Evolutionary conservation across 2,113 vertebrate genomes (phyloP), one percentile per base, ranked within the genome.

Genomic region (Psittacula cyanocephala): DNA sequence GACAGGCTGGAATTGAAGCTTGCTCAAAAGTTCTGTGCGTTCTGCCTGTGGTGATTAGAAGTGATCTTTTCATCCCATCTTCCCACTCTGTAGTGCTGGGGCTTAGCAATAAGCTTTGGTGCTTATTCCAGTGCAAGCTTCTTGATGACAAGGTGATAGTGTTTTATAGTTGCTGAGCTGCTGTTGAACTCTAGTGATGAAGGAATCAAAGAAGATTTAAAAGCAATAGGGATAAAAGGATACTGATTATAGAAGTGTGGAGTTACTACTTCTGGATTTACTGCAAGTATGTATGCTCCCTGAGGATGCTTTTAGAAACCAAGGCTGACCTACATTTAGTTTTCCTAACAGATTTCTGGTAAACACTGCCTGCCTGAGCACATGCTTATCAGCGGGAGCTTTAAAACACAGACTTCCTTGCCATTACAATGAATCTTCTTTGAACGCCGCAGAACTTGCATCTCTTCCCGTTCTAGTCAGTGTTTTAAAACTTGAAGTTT

Each of bases 311-410:
- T 92, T 86, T 67, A 55, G 69, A 77, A 81, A 35, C 33, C 17
- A 10, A 43, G 22, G 8, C 80, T 91, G 89, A 76, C 44, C 69
- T 93, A 70, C 14, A 31, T 77, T 23, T 79, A 70, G 6, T 50
- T 94, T 88, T 49, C 53, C 17, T 43, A 9, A 81, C 70, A 68
- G 59, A 20, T 19, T 64, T 86, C 43, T 17, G 8, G 50, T 86
- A 52, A 68, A 50, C 28, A 27, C 16, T 33, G 37, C 2, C 6
- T 76, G 63, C 15, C 67, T 75, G 14, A 88, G 64, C 35, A 64
- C 18, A 10, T 1, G 0, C 11, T 77, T 12, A 37, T 69, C 67
- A 2, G 0, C 0, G 11, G 62, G 43, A 46, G 41, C 11, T 43
- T 74, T 63, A 27, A 27, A 35, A 44, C 20, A 41, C 8, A 39